Percentiles rank a stretch among this genome's conserved stretches.
Evolutionary conservation across 2,888 invertebrate species (phyloP).

Genomic region (Hyppa rectilinea): DNA sequence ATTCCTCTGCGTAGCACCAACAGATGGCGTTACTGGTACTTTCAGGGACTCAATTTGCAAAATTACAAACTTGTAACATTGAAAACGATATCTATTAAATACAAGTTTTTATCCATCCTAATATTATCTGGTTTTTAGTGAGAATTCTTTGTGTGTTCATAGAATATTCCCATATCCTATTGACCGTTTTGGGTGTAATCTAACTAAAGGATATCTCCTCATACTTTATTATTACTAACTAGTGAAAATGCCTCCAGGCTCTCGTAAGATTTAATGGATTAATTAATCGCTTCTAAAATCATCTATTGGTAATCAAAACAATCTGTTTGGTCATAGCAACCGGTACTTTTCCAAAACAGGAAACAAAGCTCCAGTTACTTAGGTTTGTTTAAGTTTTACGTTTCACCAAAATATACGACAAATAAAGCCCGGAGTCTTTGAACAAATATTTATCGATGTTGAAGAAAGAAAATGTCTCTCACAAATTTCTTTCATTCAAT

Average conservation of each 20-base stretch:
- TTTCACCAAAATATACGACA: constrained; percentile 50
- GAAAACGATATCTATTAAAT: neutral
- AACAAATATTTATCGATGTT: constrained; percentile 57
- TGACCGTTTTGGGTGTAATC: neutral
- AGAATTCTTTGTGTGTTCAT: neutral
- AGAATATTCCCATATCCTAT: neutral
- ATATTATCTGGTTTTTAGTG: neutral
- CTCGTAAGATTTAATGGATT: neutral
- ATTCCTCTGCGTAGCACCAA: neutral
- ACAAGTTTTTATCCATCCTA: neutral
- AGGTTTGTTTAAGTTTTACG: constrained; percentile 44
- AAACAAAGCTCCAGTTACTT: constrained; percentile 43
- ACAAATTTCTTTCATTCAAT: constrained; percentile 42
- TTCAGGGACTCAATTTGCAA: neutral
- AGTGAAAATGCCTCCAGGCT: neutral
- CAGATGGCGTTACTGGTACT: constrained; percentile 57
- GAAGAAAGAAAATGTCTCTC: constrained; percentile 22
- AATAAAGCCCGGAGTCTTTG: constrained; percentile 34
- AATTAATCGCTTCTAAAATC: constrained; percentile 16
- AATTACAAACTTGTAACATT: neutral
- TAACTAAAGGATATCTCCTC: neutral
- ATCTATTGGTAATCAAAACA: constrained; percentile 19
- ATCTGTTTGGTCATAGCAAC: constrained; percentile 12
- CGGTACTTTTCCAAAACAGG: constrained; percentile 18
- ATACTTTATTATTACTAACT: neutral